A percentile compares a stretch with the other conserved stretches of the same genome.
Evolutionary conservation across 2,113 vertebrate species (phyloP).

Genomic region (Alethe diademata): DNA sequence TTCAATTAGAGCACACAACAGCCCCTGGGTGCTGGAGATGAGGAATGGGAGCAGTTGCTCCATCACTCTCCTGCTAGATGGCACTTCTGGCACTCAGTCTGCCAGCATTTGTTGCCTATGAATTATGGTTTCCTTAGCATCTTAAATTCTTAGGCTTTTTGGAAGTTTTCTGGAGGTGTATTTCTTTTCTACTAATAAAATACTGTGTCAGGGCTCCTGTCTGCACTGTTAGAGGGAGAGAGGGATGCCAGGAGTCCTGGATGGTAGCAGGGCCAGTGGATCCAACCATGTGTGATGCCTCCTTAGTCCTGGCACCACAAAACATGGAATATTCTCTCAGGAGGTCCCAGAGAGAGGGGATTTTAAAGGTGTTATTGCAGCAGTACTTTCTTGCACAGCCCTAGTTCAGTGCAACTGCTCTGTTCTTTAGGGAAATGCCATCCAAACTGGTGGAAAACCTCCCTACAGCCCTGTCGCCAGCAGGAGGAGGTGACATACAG

Average conservation of each 20-base stretch:
- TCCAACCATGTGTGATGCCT: background rate
- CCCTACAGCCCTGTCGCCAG: background rate
- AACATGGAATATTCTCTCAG: background rate
- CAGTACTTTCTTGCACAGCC: background rate
- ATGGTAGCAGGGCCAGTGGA: background rate
- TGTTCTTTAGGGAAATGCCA: background rate
- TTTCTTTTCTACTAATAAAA: background rate
- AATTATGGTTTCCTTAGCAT: background rate
- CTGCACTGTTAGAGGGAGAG: background rate
- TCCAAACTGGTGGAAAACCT: background rate
- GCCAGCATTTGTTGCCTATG: background rate
- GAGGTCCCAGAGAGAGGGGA: background rate
- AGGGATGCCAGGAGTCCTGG: background rate
- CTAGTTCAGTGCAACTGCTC: background rate
- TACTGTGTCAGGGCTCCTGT: background rate
- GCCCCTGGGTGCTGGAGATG: background rate
- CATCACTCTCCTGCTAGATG: constrained; percentile 31
- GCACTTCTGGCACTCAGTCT: constrained; percentile 26
- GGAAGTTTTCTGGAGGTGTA: background rate
- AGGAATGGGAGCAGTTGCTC: background rate
- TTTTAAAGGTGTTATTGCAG: background rate
- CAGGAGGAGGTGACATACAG: background rate
- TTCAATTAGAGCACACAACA: constrained; percentile 20
- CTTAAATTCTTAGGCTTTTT: constrained; percentile 13
- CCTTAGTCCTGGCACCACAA: background rate